phyloP scores from a whole-genome alignment of 2,888 invertebrate genomes.

The Furcula furcula region DNA sequence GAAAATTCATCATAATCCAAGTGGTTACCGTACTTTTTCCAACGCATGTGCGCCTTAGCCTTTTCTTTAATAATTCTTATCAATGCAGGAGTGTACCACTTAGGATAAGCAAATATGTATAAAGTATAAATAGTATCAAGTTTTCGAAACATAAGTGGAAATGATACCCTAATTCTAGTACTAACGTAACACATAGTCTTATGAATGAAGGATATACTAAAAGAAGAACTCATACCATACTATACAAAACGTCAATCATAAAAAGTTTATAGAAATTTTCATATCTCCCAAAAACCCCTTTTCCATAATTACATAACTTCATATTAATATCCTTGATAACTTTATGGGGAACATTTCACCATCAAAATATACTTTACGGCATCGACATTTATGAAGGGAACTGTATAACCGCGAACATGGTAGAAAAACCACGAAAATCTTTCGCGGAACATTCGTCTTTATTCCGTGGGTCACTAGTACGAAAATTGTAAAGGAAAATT shows the following conservation, averaged over 20 bases:
- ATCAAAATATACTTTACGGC: constrained; percentile 33
- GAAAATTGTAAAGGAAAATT: constrained; percentile 1
- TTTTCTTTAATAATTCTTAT: no score
- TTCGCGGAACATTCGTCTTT: background rate
- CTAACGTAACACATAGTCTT: no score
- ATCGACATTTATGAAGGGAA: constrained; percentile 27
- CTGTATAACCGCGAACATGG: constrained; percentile 6
- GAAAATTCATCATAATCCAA: no score
- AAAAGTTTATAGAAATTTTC: constrained; percentile 11
- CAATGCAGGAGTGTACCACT: no score
- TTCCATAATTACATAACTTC: constrained; percentile 30
- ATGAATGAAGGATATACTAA: no score
- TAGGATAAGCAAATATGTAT: no score
- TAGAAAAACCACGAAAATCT: background rate
- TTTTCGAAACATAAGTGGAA: no score
- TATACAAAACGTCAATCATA: constrained; percentile 4
- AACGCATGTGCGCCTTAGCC: no score
- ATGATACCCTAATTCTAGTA: no score
- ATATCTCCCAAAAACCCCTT: constrained; percentile 1
- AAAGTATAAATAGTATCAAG: no score
- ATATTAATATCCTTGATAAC: constrained; percentile 28
- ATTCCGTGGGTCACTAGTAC: fast-evolving
- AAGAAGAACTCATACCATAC: no score
- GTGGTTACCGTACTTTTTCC: no score
- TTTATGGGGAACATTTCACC: constrained; percentile 27